These are phyloP conservation scores for Drosophila engyochracea DNA, from an alignment of 2,888 invertebrate species.

Conservation along the genomic window DNA sequence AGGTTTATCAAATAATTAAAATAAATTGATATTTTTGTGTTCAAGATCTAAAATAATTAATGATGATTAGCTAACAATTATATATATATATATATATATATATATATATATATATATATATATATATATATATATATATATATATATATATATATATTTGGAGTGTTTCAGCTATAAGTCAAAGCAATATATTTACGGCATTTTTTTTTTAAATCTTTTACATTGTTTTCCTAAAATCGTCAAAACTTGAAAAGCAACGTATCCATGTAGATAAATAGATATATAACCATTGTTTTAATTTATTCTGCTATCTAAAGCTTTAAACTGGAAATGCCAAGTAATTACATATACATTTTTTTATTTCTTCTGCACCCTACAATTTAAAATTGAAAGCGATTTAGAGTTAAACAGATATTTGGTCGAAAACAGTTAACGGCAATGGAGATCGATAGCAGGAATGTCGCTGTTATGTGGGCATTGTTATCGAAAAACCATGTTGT, in stretches of 20 bases:
- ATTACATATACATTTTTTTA: neutral
- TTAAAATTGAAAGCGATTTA: neutral
- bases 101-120: too few relatives aligned
- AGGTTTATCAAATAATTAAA: neutral
- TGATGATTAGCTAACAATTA: too few relatives aligned
- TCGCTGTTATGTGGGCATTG: neutral
- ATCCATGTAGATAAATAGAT: neutral
- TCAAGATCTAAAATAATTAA: neutral
- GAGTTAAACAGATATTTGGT: too few relatives aligned
- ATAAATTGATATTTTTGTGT: neutral
- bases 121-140: too few relatives aligned
- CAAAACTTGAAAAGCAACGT: neutral
- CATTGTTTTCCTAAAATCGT: neutral
- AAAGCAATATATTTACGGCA: too few relatives aligned
- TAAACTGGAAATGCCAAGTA: too few relatives aligned
- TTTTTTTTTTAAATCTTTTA: too few relatives aligned
- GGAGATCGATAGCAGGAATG: neutral
- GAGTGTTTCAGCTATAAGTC: too few relatives aligned
- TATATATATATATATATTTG: too few relatives aligned
- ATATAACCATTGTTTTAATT: neutral
- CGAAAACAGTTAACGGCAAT: neutral
- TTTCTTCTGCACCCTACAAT: neutral
- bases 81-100: too few relatives aligned
- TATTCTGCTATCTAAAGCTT: too few relatives aligned
- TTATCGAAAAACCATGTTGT: conserved; percentile 7